Conservation (phyloP, 2,888 invertebrate species). For the Eupithecia subfuscata region DNA sequence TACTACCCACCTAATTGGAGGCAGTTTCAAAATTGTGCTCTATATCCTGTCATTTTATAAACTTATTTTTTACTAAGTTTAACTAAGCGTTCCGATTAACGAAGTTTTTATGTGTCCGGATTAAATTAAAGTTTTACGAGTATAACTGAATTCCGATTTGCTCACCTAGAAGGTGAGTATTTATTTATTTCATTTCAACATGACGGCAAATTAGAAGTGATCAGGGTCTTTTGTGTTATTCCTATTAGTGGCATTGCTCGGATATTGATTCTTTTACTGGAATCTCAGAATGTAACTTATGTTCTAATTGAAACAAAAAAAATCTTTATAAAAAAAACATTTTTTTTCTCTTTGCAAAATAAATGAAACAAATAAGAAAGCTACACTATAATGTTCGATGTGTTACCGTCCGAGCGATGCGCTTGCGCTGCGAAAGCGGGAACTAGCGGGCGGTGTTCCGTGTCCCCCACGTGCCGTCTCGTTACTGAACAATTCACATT, state of each 20-base stretch:
- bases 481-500: background rate
- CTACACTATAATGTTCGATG: background rate
- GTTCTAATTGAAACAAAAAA: too few species aligned
- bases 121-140: background rate
- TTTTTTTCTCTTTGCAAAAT: too few species aligned
- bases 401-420: slow-evolving; percentile 9
- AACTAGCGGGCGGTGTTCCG: slow-evolving; percentile 18
- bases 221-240: too few species aligned
- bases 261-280: too few species aligned
- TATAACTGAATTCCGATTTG: background rate
- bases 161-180: background rate
- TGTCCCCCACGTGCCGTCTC: slow-evolving; percentile 6
- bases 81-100: background rate
- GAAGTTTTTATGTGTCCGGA: background rate
- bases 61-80: background rate
- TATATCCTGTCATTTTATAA: background rate
- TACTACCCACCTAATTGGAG: background rate
- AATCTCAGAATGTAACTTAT: too few species aligned
- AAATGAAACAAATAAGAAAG: background rate
- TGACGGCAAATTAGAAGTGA: background rate
- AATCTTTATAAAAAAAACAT: background rate
- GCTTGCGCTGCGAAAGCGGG: slow-evolving; percentile 26
- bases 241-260: too few species aligned
- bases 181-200: background rate
- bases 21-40: background rate